Conservation (phyloP, 2,113 vertebrate species). For the Urocolius indicus region DNA sequence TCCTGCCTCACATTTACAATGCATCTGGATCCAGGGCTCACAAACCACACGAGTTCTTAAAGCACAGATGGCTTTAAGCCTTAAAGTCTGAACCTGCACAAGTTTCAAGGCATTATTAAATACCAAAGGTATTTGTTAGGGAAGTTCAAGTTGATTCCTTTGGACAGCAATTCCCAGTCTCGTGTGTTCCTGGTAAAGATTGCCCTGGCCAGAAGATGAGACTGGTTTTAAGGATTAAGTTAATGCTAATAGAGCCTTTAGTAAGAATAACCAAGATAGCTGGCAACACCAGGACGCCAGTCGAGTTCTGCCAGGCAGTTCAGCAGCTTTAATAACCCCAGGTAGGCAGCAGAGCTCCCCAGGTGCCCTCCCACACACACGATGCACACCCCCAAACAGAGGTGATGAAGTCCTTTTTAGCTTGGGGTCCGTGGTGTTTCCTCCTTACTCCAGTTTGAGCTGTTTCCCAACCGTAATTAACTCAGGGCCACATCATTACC, state of each 20-base stretch:
- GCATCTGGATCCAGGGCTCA: background rate
- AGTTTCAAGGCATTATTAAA: background rate
- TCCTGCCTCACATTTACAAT: accelerated
- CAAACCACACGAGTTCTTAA: background rate
- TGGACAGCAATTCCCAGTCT: background rate
- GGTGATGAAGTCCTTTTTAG: background rate
- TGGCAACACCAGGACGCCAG: background rate
- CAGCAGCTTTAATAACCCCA: background rate
- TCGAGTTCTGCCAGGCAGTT: background rate
- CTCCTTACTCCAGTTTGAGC: background rate
- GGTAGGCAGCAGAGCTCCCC: background rate
- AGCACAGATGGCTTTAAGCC: background rate
- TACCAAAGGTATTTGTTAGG: background rate
- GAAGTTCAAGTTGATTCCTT: background rate
- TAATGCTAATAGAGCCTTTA: background rate
- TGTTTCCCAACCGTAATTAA: background rate
- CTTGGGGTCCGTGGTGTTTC: background rate
- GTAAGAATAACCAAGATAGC: background rate
- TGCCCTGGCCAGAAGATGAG: background rate
- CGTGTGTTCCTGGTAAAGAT: background rate
- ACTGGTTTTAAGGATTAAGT: background rate
- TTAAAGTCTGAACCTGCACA: background rate
- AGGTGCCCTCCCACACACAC: background rate
- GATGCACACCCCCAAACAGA: background rate
- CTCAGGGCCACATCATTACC: background rate